Evolutionary conservation across 2,113 vertebrate species (phyloP), one percentile per base, ranked within the genome.

Genomic region (Leptobrachium ailaonicum): DNA sequence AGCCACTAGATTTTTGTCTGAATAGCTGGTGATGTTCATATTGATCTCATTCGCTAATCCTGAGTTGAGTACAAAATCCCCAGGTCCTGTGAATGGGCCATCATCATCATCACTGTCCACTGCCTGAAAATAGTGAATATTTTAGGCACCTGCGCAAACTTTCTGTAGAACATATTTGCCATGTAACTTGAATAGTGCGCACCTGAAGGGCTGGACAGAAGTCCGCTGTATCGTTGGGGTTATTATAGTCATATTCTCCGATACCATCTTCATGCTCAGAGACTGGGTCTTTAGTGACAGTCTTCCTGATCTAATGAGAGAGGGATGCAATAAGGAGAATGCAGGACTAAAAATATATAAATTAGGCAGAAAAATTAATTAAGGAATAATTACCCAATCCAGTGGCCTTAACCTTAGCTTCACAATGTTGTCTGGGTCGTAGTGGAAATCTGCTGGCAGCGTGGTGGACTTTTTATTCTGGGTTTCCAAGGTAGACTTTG

Each of bases 121-220:
- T 1, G 82, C 90, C 97, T 98, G 86, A 66, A 14, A 84, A 53
- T 32, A 32, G 1, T 13, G 20, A 9, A 50, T 50, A 50, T 41
- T 67, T 41, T 6, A 56, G 62, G 42, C 9, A 56, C 6, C 32
- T 56, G 42, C 32, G 56, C 4, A 20, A 56, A 6, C 6, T 6
- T 50, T 1, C 14, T 70, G 13, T 13, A 3, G 44, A 69, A 70
- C 7, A 1, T 4, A 45, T 50, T 70, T 13, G 44, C 13, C 4
- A 45, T n/a, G 69, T 63, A 6, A n/a, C 8, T 50, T 50, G 8
- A 50, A 50, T 1, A 63, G 4, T 1, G 0, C 58, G 78, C 40
- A 98, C 97, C 95, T 95, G 87, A 32, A 92, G 76, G 0, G 90
- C 94, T 1, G 98, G 98, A 83, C 97, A 99, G 88, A 96, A 99